Base-by-base conservation (phyloP, 2,113 vertebrate genomes). In the Tiliqua scincoides region DNA sequence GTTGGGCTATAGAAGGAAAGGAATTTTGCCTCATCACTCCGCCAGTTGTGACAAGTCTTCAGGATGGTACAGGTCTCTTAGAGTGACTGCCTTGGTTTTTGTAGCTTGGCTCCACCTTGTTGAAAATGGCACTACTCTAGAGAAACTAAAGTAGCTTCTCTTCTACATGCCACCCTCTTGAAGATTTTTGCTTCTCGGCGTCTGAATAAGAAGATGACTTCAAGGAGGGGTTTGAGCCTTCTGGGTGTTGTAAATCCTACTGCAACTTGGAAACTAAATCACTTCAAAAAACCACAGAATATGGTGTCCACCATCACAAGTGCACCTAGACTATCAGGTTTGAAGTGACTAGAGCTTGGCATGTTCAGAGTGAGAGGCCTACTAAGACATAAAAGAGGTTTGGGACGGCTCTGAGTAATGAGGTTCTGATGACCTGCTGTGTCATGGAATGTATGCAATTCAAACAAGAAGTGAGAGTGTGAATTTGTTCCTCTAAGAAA, bases 401-500 rank as follows among this genome's bases (percentile, higher is more conserved):
- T n/a, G 35, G 37, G 23, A 32, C 27, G 18, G 7, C 21, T 80
- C 27, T 18, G 30, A n/a, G 25, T 63, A 40, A 80, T 10, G 1
- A 27, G 30, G 30, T 68, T 32, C 6, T 48, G 3, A 35, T 82
- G 35, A 40, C 2, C 12, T 27, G 30, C n/a, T 70, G 9, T 78
- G 75, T 81, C 63, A 21, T 52, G 23, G 32, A 35, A 81, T 70
- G 20, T 52, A 65, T 67, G 8, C 20, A n/a, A 27, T 65, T 61
- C 17, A 65, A 14, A 80, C 43, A 5, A 48, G 48, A 12, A 70
- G 11, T 35, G 10, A 54, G 10, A 54, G 27, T 9, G 23, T 21
- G 25, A 78, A 61, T 6, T 32, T 6, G 25, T 57, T 78, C 37
- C 5, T 84, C 52, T 72, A 90, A 87, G 14, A 52, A 85, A 87